Conservation (phyloP, 2,797 vertebrate species). For the Craterocephalus amniculus region DNA sequence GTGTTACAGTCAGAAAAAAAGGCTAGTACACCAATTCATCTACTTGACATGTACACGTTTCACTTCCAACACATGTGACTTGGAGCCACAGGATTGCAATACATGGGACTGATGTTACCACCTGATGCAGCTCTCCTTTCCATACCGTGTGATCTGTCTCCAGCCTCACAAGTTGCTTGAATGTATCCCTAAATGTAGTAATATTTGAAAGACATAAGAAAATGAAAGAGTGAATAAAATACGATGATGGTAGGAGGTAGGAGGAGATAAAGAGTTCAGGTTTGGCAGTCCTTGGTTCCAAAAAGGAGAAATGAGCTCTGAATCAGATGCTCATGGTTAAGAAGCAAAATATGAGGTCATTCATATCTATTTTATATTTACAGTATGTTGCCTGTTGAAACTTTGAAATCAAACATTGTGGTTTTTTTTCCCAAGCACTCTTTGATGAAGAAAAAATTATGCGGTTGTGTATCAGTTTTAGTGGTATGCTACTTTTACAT, state of each 20-base stretch:
- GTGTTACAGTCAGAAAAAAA: background rate
- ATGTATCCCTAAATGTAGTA: background rate
- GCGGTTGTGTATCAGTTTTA: background rate
- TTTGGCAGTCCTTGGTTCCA: too few species aligned
- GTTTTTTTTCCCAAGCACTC: too few species aligned
- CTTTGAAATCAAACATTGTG: background rate
- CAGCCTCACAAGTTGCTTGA: background rate
- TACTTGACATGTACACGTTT: conserved; percentile 1
- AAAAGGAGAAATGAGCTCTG: background rate
- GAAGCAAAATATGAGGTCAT: background rate
- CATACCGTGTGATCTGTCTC: background rate
- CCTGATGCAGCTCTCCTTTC: background rate
- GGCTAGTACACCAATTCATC: background rate
- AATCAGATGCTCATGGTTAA: background rate
- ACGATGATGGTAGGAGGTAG: too few species aligned
- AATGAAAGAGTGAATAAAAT: background rate
- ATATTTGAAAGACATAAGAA: background rate
- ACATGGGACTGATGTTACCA: background rate
- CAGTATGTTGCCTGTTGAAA: background rate
- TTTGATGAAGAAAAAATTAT: too few species aligned
- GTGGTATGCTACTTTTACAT: background rate
- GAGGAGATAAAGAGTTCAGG: background rate
- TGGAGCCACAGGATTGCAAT: background rate
- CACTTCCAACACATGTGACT: background rate
- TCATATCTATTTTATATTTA: background rate